Percentiles rank a stretch among this genome's conserved stretches.
phyloP scores from a whole-genome alignment of 2,888 invertebrate species.

The Ischnus inquisitorius region DNA sequence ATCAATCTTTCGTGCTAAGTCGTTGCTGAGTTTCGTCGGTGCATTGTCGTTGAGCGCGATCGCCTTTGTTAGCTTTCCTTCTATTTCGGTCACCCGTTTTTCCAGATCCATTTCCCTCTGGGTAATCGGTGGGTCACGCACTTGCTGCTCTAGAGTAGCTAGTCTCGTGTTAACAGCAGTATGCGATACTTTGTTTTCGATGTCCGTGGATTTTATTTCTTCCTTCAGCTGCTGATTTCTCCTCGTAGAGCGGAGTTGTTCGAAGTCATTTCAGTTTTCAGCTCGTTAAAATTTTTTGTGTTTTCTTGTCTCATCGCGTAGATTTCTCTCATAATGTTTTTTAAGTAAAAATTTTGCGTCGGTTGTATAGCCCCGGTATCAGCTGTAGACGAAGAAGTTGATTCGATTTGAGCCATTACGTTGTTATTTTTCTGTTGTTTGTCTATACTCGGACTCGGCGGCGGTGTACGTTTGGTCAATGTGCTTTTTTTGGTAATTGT shows the following conservation, averaged over 20 bases:
- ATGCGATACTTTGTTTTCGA: neutral
- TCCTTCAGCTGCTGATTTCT: neutral
- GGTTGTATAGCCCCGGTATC: no score
- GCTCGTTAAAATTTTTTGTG: neutral
- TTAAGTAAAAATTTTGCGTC: no score
- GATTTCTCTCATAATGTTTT: no score
- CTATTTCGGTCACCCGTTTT: neutral
- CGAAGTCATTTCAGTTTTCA: neutral
- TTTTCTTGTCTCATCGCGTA: conserved; percentile 3
- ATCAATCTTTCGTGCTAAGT: neutral
- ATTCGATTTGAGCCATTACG: no score
- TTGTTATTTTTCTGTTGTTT: neutral
- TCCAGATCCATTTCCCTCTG: neutral
- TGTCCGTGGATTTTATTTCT: neutral
- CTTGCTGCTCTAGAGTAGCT: neutral
- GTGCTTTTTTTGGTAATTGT: neutral
- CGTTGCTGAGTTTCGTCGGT: neutral
- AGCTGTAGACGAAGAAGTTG: no score
- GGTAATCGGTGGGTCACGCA: neutral
- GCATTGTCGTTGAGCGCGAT: neutral
- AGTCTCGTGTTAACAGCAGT: neutral
- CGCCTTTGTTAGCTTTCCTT: neutral
- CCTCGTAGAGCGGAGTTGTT: neutral
- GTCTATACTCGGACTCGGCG: neutral
- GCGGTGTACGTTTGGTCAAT: conserved; percentile 8